phyloP scores from a whole-genome alignment of 1,140 invertebrate species.

The Sogatella furcifera region DNA sequence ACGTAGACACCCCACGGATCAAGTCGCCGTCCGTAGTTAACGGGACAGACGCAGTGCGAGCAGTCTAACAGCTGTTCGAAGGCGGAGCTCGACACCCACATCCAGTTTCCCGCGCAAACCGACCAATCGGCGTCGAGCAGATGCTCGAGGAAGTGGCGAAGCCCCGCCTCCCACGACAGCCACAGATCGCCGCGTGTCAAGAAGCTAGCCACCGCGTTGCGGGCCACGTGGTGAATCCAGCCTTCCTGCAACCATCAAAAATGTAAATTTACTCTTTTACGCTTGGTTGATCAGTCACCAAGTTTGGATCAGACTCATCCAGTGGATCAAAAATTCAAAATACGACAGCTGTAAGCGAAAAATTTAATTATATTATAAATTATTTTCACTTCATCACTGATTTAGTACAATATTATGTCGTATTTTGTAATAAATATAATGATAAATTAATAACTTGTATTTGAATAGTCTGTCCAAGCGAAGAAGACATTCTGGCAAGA shows the following conservation, averaged over 20 bases:
- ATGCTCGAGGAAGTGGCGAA: conserved; percentile 51
- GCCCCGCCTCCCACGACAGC: conserved; percentile 58
- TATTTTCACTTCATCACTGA: too few species aligned
- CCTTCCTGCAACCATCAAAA: conserved; percentile 36
- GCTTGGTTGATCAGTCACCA: too few species aligned
- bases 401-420: too few species aligned
- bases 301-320: too few species aligned
- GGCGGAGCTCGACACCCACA: conserved; percentile 65
- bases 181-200: conserved; percentile 60
- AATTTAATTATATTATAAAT: too few species aligned
- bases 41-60: conserved; percentile 51
- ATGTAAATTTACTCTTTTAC: too few species aligned
- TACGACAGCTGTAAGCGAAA: too few species aligned
- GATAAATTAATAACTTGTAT: too few species aligned
- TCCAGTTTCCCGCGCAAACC: conserved; percentile 68
- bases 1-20: conserved; percentile 60
- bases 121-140: conserved; percentile 63
- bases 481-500: too few species aligned
- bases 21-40: conserved; percentile 53
- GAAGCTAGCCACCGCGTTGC: conserved; percentile 61
- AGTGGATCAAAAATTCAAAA: too few species aligned
- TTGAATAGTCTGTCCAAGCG: too few species aligned
- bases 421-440: too few species aligned
- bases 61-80: conserved; percentile 55
- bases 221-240: conserved; percentile 59